Conservation (phyloP, 2,113 vertebrate genomes). For the Willisornis vidua region DNA sequence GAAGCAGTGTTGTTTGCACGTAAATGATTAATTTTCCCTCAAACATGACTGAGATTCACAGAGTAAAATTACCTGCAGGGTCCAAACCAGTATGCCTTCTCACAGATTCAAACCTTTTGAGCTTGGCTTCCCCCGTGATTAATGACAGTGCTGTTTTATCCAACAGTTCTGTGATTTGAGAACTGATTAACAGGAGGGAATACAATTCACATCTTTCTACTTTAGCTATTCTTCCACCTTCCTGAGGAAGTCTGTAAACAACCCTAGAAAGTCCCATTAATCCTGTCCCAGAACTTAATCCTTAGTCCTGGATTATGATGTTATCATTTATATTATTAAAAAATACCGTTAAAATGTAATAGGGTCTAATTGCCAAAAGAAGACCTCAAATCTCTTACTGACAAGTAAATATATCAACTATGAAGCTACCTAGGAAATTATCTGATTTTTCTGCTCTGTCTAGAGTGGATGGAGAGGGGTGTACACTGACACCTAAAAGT, state of each 20-base stretch:
- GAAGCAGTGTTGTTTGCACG: background rate
- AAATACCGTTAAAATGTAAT: background rate
- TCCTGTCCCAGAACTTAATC: background rate
- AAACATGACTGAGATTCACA: background rate
- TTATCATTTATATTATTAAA: background rate
- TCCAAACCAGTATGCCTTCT: background rate
- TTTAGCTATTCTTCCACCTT: background rate
- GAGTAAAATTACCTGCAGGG: background rate
- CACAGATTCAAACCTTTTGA: background rate
- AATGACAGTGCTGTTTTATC: background rate
- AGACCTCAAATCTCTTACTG: background rate
- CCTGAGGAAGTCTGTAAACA: background rate
- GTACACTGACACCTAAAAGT: background rate
- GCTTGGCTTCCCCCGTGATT: background rate
- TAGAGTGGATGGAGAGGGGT: background rate
- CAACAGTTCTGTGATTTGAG: background rate
- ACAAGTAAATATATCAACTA: background rate
- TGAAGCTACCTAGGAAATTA: background rate
- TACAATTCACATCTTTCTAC: background rate
- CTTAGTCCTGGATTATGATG: background rate
- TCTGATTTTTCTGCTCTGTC: background rate
- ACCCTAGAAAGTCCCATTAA: background rate
- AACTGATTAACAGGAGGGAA: background rate
- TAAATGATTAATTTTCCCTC: conserved; percentile 12
- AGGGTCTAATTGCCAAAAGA: background rate